Evolutionary conservation across 2,888 invertebrate genomes (phyloP).

Genomic region (Teleiodes luculella): DNA sequence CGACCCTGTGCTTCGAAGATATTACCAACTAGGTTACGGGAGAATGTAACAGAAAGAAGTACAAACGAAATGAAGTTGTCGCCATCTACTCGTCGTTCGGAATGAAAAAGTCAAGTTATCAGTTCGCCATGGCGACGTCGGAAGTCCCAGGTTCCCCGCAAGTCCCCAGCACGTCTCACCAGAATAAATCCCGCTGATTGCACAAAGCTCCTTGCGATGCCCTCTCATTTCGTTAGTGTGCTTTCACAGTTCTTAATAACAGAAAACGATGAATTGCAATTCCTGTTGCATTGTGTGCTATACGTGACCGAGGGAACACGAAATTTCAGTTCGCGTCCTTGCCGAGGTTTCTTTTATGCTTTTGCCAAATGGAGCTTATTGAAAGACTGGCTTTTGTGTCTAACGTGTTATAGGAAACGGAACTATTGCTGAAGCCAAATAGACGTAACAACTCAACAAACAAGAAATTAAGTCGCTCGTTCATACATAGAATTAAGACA

Average conservation of each 20-base stretch:
- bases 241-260: constrained; percentile 53
- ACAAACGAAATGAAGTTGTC: no score
- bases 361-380: no score
- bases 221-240: constrained; percentile 50
- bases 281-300: constrained; percentile 26
- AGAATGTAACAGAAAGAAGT: background rate
- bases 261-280: constrained; percentile 48
- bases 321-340: background rate
- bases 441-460: no score
- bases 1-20: no score
- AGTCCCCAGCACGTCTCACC: constrained; percentile 33
- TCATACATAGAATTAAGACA: no score
- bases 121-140: background rate
- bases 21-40: background rate
- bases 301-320: constrained; percentile 1
- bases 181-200: constrained; percentile 67
- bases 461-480: no score
- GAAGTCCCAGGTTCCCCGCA: background rate
- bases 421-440: constrained; percentile 25
- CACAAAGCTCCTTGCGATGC: constrained; percentile 65
- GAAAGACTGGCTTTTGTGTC: background rate
- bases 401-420: constrained; percentile 19
- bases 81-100: background rate
- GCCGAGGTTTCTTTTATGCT: background rate
- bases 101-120: background rate